Evolutionary conservation across 2,888 invertebrate species (phyloP).

Genomic region (Heteropelma amictum): DNA sequence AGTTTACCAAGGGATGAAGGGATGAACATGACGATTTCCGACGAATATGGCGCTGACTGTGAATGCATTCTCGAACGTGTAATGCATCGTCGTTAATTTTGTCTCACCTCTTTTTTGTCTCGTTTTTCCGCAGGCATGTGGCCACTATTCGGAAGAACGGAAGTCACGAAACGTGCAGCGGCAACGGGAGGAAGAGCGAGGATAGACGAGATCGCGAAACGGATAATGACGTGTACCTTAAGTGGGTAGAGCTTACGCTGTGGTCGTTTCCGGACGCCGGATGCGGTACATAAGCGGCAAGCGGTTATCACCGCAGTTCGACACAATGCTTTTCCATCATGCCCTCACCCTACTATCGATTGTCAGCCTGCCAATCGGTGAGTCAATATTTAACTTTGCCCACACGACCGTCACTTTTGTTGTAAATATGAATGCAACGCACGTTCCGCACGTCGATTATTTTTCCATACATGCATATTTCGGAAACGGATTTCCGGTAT

Average conservation of each 20-base stretch:
- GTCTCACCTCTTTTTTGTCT: not conserved
- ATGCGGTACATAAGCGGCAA: conserved; percentile 57
- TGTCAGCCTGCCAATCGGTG: conserved; percentile 75
- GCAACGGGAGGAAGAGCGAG: conserved; percentile 3
- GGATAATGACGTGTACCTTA: conserved; percentile 52
- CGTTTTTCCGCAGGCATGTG: conserved; percentile 39
- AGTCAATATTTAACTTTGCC: conserved; percentile 57
- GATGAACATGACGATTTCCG: too few species aligned
- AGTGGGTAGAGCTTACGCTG: conserved; percentile 50
- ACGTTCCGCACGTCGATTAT: too few species aligned
- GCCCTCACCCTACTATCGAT: conserved; percentile 66
- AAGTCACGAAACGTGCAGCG: conserved; percentile 38
- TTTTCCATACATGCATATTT: not conserved
- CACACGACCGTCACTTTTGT: not conserved
- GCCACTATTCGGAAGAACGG: conserved; percentile 22
- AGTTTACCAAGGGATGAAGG: too few species aligned
- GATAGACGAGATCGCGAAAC: conserved; percentile 25
- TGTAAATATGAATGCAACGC: not conserved
- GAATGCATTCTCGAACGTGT: not conserved
- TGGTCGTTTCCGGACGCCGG: conserved; percentile 62
- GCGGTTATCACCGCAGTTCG: conserved; percentile 64
- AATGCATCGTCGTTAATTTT: not conserved
- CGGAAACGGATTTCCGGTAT: too few species aligned
- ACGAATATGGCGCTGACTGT: too few species aligned
- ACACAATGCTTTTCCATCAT: conserved; percentile 73